Conservation (phyloP, 2,113 vertebrate species). For the Laticauda colubrina region DNA sequence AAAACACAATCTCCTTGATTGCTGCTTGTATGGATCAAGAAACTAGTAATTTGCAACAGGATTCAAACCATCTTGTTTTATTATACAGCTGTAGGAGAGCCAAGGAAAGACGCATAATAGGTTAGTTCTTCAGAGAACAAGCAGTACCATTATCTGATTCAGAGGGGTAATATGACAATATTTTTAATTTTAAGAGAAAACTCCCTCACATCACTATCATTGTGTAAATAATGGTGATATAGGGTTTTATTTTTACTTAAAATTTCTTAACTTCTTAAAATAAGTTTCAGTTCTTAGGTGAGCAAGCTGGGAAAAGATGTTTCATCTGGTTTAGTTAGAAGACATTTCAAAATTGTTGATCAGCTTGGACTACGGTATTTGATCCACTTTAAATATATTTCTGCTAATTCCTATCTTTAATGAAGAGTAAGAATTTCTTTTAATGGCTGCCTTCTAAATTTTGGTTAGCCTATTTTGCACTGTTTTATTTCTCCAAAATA, state of each 20-base stretch:
- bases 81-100: background rate
- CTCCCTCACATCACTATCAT: constrained; percentile 49
- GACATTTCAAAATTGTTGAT: constrained; percentile 60
- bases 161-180: constrained; percentile 57
- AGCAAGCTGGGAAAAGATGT: constrained; percentile 17
- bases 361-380: constrained; percentile 52
- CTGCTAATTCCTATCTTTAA: constrained; percentile 59
- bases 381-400: constrained; percentile 62
- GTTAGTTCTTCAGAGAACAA: constrained; percentile 54
- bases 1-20: background rate
- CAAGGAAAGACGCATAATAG: background rate
- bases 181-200: background rate
- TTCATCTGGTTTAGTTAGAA: constrained; percentile 47
- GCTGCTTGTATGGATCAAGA: background rate
- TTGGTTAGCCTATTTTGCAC: constrained; percentile 74
- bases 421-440: constrained; percentile 56
- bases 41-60: background rate
- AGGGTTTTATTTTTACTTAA: no score
- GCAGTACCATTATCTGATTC: constrained; percentile 50
- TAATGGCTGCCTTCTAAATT: constrained; percentile 67
- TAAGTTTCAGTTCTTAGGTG: constrained; percentile 24
- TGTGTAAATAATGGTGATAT: background rate
- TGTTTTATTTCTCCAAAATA: constrained; percentile 78
- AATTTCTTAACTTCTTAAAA: background rate
- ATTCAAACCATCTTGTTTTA: background rate